phyloP scores from a whole-genome alignment of 30 jellyfish, hydroid and myxozoan genomes.

The Sanderia malayensis region DNA sequence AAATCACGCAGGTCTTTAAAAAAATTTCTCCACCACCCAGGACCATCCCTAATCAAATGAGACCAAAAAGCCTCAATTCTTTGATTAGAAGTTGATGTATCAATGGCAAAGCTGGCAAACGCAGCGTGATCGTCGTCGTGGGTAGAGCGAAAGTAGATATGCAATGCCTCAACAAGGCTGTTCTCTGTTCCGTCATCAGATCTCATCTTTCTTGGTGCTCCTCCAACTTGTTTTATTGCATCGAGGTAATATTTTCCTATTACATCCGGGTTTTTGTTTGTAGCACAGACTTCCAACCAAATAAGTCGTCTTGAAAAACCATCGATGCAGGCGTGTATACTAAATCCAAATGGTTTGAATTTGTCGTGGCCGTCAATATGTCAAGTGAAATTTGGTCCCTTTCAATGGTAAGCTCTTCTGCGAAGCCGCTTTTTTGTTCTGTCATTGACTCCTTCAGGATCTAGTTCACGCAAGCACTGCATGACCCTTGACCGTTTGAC shows the following conservation, averaged over 20 bases:
- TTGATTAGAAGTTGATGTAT: constrained; percentile 40
- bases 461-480: constrained; percentile 21
- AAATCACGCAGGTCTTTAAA: constrained; percentile 47
- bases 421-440: constrained; percentile 22
- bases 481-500: constrained; percentile 23
- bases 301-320: constrained; percentile 60
- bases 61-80: constrained; percentile 72
- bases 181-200: constrained; percentile 70
- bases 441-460: constrained; percentile 46
- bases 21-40: constrained; percentile 71
- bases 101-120: constrained; percentile 10
- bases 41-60: constrained; percentile 38
- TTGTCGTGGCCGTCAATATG: constrained; percentile 61
- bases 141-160: constrained; percentile 16
- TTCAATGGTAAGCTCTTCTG: constrained; percentile 32
- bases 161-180: constrained; percentile 41
- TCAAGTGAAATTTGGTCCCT: constrained; percentile 58
- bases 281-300: constrained; percentile 50
- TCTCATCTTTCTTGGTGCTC: constrained; percentile 37
- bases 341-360: constrained; percentile 44
- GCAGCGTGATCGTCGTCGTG: constrained; percentile 19
- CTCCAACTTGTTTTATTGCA: constrained; percentile 33
- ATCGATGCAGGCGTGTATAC: constrained; percentile 62
- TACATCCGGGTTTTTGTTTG: constrained; percentile 41
- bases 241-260: constrained; percentile 44